Conservation (phyloP, 2,888 invertebrate genomes). For the Nephrotoma flavescens region DNA sequence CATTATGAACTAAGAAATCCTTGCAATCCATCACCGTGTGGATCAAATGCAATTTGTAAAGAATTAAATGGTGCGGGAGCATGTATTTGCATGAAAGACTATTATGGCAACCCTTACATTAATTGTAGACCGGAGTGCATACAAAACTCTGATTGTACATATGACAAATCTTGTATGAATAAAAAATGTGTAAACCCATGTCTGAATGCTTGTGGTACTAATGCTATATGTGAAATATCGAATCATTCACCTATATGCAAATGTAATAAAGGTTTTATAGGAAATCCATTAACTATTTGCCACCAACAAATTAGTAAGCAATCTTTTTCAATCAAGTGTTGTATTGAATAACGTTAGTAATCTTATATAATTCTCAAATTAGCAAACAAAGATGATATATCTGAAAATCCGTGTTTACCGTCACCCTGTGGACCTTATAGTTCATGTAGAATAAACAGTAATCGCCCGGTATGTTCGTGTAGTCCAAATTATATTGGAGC, state of each 20-base stretch:
- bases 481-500: constrained; percentile 50
- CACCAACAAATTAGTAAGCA: constrained; percentile 36
- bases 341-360: neutral
- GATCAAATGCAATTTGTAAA: constrained; percentile 71
- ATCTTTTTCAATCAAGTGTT: neutral
- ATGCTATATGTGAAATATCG: constrained; percentile 66
- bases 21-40: constrained; percentile 74
- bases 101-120: constrained; percentile 72
- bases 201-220: constrained; percentile 65
- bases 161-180: constrained; percentile 61
- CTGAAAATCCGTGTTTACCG: constrained; percentile 32
- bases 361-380: neutral
- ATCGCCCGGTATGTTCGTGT: constrained; percentile 61
- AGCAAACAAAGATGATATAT: constrained; percentile 7
- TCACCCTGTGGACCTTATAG: constrained; percentile 38
- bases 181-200: constrained; percentile 78
- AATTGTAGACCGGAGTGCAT: constrained; percentile 81
- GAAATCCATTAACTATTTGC: constrained; percentile 64
- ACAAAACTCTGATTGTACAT: constrained; percentile 69
- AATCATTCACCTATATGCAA: constrained; percentile 71
- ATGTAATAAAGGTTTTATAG: constrained; percentile 58
- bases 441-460: constrained; percentile 37
- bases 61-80: constrained; percentile 68
- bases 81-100: constrained; percentile 66
- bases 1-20: constrained; percentile 43